Base-by-base conservation (phyloP, 2,113 vertebrate species). In the Chloroceryle aenea region DNA sequence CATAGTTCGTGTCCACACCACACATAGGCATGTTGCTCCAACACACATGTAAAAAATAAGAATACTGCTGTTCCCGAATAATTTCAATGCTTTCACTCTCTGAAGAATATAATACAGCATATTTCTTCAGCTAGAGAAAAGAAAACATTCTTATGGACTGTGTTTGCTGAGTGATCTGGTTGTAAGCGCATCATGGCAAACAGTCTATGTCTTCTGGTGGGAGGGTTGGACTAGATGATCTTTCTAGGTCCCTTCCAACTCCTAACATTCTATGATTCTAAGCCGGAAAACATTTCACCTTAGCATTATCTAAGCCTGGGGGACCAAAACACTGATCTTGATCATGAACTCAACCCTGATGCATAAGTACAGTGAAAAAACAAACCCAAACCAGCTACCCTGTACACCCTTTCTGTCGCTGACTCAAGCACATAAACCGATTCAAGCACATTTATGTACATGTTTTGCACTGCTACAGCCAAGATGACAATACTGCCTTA, bases 31-130 rank as follows among this genome's bases (percentile, higher is more conserved):
- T 20, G 8, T 75, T 2, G 1, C 43, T 87, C 17, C 34, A 29
- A 38, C 3, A 17, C 34, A 30, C 2, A 4, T 8, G 34, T 11
- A 11, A 71, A 52, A 82, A 74, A 4, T 0, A 69, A 4, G n/a
- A 22, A 4, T 22, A 17, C 42, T 40, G 29, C 50, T 14, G 0
- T 19, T 48, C 45, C 42, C 1, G 6, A 56, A 30, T 14, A 6
- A 18, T 59, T 38, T 6, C 36, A 30, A 20, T 3, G 2, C 4
- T 36, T 16, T 86, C 11, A 6, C 6, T 36, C 7, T 32, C 27
- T 48, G 62, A 34, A 91, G 78, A 23, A 30, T 32, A 14, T 10
- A 25, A 40, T 19, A 15, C 26, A 64, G 43, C 0, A 1, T 20
- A 6, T 82, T 89, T 19, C 29, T 73, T 67, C 38, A 45, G 38